These are phyloP conservation scores for Oophaga sylvatica DNA, from an alignment of 2,797 vertebrate genomes.

Conservation along the genomic window DNA sequence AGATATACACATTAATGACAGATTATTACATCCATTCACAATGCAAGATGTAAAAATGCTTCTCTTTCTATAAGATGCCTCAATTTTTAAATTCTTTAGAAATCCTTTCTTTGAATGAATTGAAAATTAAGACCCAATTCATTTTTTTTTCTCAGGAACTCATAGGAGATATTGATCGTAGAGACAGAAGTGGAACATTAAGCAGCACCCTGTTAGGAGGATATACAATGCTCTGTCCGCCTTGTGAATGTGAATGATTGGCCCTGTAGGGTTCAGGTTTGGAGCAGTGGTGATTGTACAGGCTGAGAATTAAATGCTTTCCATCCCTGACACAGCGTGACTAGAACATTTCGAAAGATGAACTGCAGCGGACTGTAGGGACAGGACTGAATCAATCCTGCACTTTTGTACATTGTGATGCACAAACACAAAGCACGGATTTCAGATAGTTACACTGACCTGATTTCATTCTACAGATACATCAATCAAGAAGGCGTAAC, in stretches of 20 bases:
- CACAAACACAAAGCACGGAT: conserved; percentile 11
- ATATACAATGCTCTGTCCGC: conserved; percentile 29
- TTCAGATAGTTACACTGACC: conserved; percentile 18
- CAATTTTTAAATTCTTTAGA: not conserved
- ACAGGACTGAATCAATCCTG: conserved; percentile 39
- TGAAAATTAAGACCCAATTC: not conserved
- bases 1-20: not conserved
- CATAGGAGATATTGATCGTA: conserved; percentile 1
- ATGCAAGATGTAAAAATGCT: not conserved
- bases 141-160: not conserved
- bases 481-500: conserved; percentile 7
- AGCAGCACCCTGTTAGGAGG: not conserved
- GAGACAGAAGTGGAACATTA: not conserved
- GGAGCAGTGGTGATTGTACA: not conserved
- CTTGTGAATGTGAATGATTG: conserved; percentile 34
- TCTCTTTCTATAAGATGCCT: not conserved
- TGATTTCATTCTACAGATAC: conserved; percentile 1
- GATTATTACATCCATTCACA: too few species aligned
- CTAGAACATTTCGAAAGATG: conserved; percentile 38
- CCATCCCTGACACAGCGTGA: conserved; percentile 39
- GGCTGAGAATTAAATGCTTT: conserved; percentile 11
- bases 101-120: not conserved
- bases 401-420: conserved; percentile 17
- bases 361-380: conserved; percentile 28
- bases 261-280: conserved; percentile 14